These are phyloP conservation scores for Neodiprion virginianus DNA, from an alignment of 1,140 invertebrate species.

Conservation along the genomic window DNA sequence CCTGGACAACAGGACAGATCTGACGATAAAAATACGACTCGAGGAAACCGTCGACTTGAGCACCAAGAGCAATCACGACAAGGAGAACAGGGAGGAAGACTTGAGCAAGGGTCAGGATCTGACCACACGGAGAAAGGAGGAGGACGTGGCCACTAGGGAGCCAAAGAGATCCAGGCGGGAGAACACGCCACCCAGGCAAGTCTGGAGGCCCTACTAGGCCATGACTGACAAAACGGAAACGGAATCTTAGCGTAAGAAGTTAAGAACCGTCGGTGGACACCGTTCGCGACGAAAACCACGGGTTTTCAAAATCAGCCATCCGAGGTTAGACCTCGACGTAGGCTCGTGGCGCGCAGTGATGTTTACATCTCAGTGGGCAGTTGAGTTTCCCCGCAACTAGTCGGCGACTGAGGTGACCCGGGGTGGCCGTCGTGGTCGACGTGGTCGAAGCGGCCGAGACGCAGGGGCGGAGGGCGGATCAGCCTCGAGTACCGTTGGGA, in stretches of 20 bases:
- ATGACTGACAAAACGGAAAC: conserved; percentile 26
- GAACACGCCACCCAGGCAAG: conserved; percentile 56
- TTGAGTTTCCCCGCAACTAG: conserved; percentile 3
- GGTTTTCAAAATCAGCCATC: too few relatives aligned
- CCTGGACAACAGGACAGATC: conserved; percentile 17
- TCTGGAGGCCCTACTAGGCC: conserved; percentile 58
- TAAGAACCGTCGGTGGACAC: too few relatives aligned
- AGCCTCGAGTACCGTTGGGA: too few relatives aligned
- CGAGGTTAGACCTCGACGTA: too few relatives aligned
- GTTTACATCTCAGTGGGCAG: conserved; percentile 1
- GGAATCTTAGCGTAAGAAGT: neutral
- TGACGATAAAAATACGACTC: conserved; percentile 52
- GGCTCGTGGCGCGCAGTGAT: neutral
- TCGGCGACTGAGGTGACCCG: neutral
- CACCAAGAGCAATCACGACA: conserved; percentile 50
- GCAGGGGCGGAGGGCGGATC: neutral
- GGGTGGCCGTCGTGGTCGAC: neutral
- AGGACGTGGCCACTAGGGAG: conserved; percentile 44
- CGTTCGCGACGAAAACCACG: too few relatives aligned
- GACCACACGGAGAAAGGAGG: conserved; percentile 48
- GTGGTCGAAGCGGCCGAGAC: neutral
- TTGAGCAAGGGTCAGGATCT: conserved; percentile 26
- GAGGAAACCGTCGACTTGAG: conserved; percentile 57
- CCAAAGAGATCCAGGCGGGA: conserved; percentile 46
- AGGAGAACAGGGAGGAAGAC: conserved; percentile 58